These are phyloP conservation scores for Cheiracanthium punctorium DNA, from an alignment of 2,888 invertebrate species.

Conservation along the genomic window DNA sequence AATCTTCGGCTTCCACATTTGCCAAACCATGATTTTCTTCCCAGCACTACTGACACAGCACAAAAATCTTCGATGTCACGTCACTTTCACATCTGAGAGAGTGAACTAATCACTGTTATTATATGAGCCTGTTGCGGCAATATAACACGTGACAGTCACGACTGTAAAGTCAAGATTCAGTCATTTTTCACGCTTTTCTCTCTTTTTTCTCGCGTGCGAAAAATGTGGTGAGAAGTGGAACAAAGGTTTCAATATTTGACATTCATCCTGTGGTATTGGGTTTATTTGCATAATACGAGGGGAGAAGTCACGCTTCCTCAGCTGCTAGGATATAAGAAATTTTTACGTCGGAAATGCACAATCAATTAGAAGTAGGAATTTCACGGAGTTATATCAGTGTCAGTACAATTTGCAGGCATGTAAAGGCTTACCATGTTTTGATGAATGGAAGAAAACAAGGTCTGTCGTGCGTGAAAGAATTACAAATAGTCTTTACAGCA, in stretches of 20 bases:
- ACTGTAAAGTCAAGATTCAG: neutral
- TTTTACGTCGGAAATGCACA: too few relatives aligned
- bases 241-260: conserved; percentile 21
- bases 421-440: too few relatives aligned
- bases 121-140: neutral
- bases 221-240: conserved; percentile 20
- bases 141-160: conserved; percentile 9
- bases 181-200: neutral
- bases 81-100: neutral
- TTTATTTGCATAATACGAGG: conserved; percentile 28
- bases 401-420: too few relatives aligned
- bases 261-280: neutral
- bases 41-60: neutral
- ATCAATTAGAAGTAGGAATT: too few relatives aligned
- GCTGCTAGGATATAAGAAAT: too few relatives aligned
- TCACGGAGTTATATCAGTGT: too few relatives aligned
- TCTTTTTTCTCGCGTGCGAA: neutral
- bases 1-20: too few relatives aligned
- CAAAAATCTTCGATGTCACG: neutral
- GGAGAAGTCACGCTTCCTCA: conserved; percentile 1
- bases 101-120: conserved; percentile 12
- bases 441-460: too few relatives aligned
- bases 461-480: too few relatives aligned
- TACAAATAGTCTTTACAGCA: too few relatives aligned
- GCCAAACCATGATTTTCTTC: neutral